Evolutionary conservation across 2,113 vertebrate genomes (phyloP), one percentile per base, ranked within the genome.

Genomic region (Tenebrosternarchus preto): DNA sequence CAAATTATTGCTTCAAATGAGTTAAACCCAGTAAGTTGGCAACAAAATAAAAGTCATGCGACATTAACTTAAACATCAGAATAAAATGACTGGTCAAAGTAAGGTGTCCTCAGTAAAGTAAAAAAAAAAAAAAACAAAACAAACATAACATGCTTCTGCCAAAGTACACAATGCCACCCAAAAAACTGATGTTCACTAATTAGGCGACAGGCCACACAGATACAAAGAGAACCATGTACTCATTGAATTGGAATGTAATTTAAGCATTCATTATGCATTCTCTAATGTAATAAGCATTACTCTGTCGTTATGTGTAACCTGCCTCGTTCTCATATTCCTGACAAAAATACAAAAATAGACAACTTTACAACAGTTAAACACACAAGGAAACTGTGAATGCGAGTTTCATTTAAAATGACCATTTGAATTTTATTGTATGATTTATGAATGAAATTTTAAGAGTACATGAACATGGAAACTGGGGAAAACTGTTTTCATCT

Each of bases 381-480:
- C 29, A 9, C 12, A 3, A 60, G 33, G 68, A 71, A 78, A 70
- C 16, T 43, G 67, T 50, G 27, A 39, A 55, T 1, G 46, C 1
- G 25, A 76, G 69, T 55, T 71, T 76, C 17, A 36, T 67, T 71
- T 77, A 70, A 81, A 68, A 67, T 63, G 64, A 53, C 55, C 31
- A 64, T 82, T 70, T 29, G 76, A 27, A 69, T 55, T 75, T 72
- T 67, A 57, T 75, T 77, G 56, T 22, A 55, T 66, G 29, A 53
- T 79, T 76, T n/a, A 39, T 68, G 15, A 81, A 72, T 61, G 36
- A 76, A 46, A 43, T 71, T 63, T 63, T 11, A 75, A 68, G 61
- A 78, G 60, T 36, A 81, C 75, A 83, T 72, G 67, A 85, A 68
- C 60, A 68, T 71, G 75, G 16, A 70, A 81, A 78, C 24, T 56